These are phyloP conservation scores for Trachymyrmex septentrionalis DNA, from an alignment of 1,140 invertebrate genomes.

Conservation along the genomic window DNA sequence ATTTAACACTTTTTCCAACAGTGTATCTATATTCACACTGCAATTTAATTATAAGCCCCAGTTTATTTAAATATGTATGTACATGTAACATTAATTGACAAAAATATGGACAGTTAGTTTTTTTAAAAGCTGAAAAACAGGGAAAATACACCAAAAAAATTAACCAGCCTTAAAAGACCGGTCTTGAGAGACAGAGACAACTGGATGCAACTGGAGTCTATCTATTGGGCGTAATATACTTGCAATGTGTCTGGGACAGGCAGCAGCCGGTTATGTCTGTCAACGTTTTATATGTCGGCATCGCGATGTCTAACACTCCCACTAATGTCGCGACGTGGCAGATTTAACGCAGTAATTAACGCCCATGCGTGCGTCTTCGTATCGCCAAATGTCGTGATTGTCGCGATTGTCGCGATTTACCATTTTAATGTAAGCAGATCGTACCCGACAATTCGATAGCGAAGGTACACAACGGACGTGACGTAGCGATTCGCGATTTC, in stretches of 20 bases:
- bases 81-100: background rate
- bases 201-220: background rate
- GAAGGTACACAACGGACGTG: constrained; percentile 8
- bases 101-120: background rate
- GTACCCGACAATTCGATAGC: background rate
- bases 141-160: background rate
- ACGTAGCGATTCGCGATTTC: constrained; percentile 15
- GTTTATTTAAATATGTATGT: background rate
- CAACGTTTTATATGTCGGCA: constrained; percentile 60
- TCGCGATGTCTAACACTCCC: constrained; percentile 67
- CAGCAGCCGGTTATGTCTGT: constrained; percentile 63
- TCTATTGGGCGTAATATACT: constrained; percentile 53
- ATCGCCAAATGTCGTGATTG: constrained; percentile 14
- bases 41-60: background rate
- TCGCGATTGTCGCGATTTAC: background rate
- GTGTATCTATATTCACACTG: background rate
- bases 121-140: background rate
- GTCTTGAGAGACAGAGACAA: background rate
- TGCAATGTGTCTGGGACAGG: constrained; percentile 21
- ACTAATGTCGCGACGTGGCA: constrained; percentile 48
- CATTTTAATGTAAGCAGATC: background rate
- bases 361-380: constrained; percentile 60
- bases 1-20: background rate
- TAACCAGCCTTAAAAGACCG: background rate
- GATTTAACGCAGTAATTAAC: constrained; percentile 75